A percentile compares a stretch with the other conserved stretches of the same genome.
Evolutionary conservation across 1,140 invertebrate species (phyloP).

Genomic region (Drosophila insularis): DNA sequence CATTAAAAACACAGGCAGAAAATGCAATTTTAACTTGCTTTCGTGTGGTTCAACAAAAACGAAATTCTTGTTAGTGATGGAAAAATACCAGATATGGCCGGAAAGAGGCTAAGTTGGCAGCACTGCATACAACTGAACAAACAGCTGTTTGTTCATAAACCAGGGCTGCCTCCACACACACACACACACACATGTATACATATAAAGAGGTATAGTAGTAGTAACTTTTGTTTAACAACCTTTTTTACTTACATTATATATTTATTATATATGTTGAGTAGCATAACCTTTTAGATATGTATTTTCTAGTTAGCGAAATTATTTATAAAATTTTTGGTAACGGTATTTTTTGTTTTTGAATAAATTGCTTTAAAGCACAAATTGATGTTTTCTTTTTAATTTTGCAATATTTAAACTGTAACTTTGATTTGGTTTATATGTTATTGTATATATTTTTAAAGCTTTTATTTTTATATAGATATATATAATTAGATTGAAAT

Average conservation of each 20-base stretch:
- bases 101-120: too few relatives aligned
- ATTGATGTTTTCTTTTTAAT: constrained; percentile 5
- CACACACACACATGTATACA: constrained; percentile 9
- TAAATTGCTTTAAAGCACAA: constrained; percentile 8
- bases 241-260: constrained; percentile 41
- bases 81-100: too few relatives aligned
- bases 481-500: neutral
- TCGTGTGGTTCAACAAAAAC: constrained; percentile 38
- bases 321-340: neutral
- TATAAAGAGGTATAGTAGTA: neutral
- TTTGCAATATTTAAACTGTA: neutral
- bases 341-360: neutral
- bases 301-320: neutral
- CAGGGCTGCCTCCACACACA: constrained; percentile 14
- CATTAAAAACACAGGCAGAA: neutral
- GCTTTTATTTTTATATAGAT: neutral
- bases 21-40: constrained; percentile 21
- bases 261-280: neutral
- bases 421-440: constrained; percentile 7
- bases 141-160: constrained; percentile 16
- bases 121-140: constrained; percentile 29
- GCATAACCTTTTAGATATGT: neutral
- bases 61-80: too few relatives aligned
- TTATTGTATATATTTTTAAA: neutral
- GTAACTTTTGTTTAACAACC: neutral